Evolutionary conservation across 2,113 vertebrate species (phyloP).

Genomic region (Brevimyrus niger): DNA sequence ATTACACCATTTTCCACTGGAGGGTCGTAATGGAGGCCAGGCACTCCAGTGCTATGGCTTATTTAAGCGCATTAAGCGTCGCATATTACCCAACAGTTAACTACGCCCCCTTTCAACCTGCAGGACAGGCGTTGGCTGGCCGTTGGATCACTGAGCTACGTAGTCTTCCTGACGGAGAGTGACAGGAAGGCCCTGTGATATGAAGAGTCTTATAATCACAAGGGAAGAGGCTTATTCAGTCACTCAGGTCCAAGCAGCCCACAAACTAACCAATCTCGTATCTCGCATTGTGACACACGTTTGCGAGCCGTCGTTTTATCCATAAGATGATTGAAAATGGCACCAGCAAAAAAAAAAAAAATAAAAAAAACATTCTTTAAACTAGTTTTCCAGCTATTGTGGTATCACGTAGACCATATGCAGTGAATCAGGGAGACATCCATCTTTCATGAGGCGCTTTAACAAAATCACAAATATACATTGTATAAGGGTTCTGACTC

Average conservation of each 20-base stretch:
- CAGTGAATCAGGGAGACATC: not conserved
- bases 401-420: not conserved
- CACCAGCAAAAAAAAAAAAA: not conserved
- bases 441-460: not conserved
- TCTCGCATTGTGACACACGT: not conserved
- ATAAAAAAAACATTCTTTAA: not conserved
- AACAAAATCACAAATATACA: not conserved
- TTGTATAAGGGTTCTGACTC: not conserved
- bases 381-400: not conserved
- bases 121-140: not conserved
- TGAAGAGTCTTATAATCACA: not conserved
- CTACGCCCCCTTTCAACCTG: not conserved
- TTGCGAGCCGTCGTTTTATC: not conserved
- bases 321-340: not conserved
- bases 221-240: not conserved
- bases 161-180: not conserved
- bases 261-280: not conserved
- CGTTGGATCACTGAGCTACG: not conserved
- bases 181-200: not conserved
- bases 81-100: not conserved
- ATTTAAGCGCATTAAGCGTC: not conserved
- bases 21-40: not conserved
- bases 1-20: constrained; percentile 15
- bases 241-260: not conserved
- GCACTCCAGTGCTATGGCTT: not conserved